Evolutionary conservation across 2,888 invertebrate genomes (phyloP), one percentile per base, ranked within the genome.

Genomic region (Drosophila vallismaia): DNA sequence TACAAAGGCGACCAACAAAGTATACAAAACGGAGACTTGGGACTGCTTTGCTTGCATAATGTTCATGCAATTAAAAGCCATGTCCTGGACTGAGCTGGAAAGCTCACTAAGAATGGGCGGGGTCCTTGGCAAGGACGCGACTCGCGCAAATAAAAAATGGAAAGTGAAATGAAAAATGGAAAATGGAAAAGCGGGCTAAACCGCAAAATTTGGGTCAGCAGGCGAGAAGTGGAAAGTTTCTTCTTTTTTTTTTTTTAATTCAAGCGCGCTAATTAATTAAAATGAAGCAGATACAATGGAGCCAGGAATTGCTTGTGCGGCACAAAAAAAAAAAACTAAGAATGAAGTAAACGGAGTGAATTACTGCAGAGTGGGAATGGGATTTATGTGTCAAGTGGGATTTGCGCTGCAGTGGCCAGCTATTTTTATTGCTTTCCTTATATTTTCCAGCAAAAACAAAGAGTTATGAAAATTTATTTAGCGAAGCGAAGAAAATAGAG

Each of bases 1-100:
- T 44, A 44, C 38, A 55, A 54, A 42, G 40, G 31, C 58, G 28
- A 60, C 50, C 59, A 66, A 59, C 68, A 68, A 68, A 59, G 52
- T 68, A 67, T 40, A 60, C 38, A 57, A 59, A 53, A 68, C 46
- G 69, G 52, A 66, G 53, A 58, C 55, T 70, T 70, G 58, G 64
- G 62, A 74, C 62, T 68, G 69, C 68, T 70, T 54, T 68, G 71
- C 63, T 62, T 79, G 74, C 81, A 81, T 79, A 79, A 79, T 76
- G 77, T 74, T 83, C 76, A 82, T 83, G 81, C 83, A 83, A 82
- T 81, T 83, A 82, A 78, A 71, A 77, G 62, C 58, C 75, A 60
- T 66, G 79, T 76, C 76, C 77, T 75, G 63, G 42, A 36, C 48
- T 40, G 31, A 36, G 36, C 36, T 36, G 36, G 12, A 36, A 9